These are phyloP conservation scores for Leptinotarsa texana DNA, from an alignment of 1,140 invertebrate species.

Conservation along the genomic window DNA sequence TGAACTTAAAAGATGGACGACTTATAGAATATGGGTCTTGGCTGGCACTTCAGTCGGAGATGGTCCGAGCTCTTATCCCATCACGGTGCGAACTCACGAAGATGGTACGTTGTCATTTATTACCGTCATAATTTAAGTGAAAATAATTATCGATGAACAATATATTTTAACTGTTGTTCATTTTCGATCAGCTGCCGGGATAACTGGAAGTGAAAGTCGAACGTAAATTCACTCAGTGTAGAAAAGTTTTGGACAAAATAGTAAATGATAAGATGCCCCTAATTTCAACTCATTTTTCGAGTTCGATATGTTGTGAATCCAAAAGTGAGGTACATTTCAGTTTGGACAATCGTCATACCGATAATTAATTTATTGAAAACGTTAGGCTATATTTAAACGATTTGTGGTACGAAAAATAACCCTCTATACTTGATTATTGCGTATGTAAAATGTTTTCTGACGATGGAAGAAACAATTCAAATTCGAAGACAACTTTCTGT, in stretches of 20 bases:
- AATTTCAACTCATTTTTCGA: no score
- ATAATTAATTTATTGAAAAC: no score
- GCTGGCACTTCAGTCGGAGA: constrained; percentile 93
- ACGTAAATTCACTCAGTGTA: background rate
- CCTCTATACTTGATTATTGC: no score
- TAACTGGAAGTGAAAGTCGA: constrained; percentile 4
- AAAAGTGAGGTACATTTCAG: no score
- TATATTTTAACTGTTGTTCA: background rate
- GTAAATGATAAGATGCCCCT: background rate
- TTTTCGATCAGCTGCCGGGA: constrained; percentile 6
- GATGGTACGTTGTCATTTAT: constrained; percentile 84
- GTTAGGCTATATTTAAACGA: no score
- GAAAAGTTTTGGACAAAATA: constrained; percentile 1
- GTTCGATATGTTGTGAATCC: no score
- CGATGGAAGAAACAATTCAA: no score
- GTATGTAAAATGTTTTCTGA: no score
- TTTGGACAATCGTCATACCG: no score
- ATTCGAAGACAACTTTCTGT: no score
- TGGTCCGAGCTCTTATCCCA: constrained; percentile 84
- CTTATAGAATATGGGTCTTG: constrained; percentile 93
- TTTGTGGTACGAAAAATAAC: no score
- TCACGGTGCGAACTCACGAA: constrained; percentile 92
- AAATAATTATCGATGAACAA: constrained; percentile 1
- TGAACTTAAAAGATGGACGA: constrained; percentile 90
- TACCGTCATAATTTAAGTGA: background rate